These are phyloP conservation scores for Chromis chromis DNA, from an alignment of 2,797 vertebrate species.

Conservation along the genomic window DNA sequence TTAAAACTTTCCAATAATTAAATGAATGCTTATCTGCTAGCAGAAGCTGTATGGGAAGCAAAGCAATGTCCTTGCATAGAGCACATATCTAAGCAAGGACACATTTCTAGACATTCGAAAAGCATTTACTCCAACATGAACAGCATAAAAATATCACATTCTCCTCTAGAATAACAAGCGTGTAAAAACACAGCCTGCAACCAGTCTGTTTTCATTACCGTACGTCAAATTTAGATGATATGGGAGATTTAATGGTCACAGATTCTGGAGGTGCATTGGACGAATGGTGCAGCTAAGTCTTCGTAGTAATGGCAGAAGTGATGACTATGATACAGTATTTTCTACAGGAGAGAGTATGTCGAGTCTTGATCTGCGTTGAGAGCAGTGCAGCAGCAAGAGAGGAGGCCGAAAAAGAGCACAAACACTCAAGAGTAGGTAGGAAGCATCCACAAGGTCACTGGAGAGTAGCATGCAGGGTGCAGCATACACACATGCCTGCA, in stretches of 20 bases:
- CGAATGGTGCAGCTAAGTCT: constrained; percentile 40
- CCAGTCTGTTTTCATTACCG: constrained; percentile 12
- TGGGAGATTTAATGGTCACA: constrained; percentile 47
- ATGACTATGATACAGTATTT: constrained; percentile 45
- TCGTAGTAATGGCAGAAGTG: constrained; percentile 44
- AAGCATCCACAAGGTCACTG: constrained; percentile 76
- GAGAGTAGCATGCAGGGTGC: constrained; percentile 79
- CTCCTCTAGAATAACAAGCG: constrained; percentile 30
- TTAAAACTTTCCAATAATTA: constrained; percentile 38
- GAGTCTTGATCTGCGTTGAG: constrained; percentile 63
- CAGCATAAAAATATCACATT: constrained; percentile 27
- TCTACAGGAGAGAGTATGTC: constrained; percentile 42
- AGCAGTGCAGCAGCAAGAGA: constrained; percentile 68
- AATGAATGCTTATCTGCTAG: constrained; percentile 52
- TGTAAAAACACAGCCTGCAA: constrained; percentile 25
- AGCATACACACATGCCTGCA: constrained; percentile 84
- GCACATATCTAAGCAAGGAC: constrained; percentile 57
- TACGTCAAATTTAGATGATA: constrained; percentile 33
- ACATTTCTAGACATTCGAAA: constrained; percentile 39
- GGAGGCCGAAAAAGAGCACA: constrained; percentile 67
- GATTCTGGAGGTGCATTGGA: constrained; percentile 52
- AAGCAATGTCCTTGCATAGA: constrained; percentile 66
- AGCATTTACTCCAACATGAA: constrained; percentile 38
- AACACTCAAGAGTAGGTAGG: constrained; percentile 73
- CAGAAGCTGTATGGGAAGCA: constrained; percentile 71